Evolutionary conservation across 2,888 invertebrate genomes (phyloP).

Genomic region (Baronia brevicornis): DNA sequence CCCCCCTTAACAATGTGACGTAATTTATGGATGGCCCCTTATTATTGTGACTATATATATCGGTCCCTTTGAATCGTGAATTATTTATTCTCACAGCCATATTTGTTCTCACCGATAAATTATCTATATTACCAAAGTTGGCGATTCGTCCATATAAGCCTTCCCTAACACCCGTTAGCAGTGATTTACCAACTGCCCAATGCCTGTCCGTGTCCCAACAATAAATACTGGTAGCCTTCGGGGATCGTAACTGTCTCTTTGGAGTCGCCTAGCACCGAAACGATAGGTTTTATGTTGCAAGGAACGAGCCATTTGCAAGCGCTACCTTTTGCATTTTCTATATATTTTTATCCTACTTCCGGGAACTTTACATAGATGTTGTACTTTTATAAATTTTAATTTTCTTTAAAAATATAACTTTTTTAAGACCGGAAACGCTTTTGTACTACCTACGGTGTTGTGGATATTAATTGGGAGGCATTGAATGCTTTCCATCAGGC

Average conservation of each 20-base stretch:
- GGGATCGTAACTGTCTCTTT: conserved; percentile 10
- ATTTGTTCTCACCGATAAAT: conserved; percentile 9
- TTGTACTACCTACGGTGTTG: too few species aligned
- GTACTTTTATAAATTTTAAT: too few species aligned
- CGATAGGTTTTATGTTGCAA: conserved; percentile 9
- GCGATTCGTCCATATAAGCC: conserved; percentile 29
- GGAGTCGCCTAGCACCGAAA: conserved; percentile 3
- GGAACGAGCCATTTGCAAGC: conserved; percentile 1
- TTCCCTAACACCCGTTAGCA: conserved; percentile 24
- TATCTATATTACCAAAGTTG: conserved; percentile 7
- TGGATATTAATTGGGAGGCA: too few species aligned
- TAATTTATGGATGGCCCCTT: neutral
- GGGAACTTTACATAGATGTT: too few species aligned
- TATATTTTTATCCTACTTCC: neutral
- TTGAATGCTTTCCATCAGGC: too few species aligned
- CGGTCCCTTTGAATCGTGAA: conserved; percentile 4
- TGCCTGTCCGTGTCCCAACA: conserved; percentile 29
- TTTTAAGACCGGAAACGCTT: too few species aligned
- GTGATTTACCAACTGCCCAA: conserved; percentile 34
- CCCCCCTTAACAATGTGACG: too few species aligned
- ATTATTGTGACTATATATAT: conserved; percentile 7
- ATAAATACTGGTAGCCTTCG: conserved; percentile 44
- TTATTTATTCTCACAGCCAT: conserved; percentile 9
- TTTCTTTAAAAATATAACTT: too few species aligned
- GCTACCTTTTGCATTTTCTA: neutral